Base-by-base conservation (phyloP, 2,888 invertebrate genomes). In the Lottia scabra region DNA sequence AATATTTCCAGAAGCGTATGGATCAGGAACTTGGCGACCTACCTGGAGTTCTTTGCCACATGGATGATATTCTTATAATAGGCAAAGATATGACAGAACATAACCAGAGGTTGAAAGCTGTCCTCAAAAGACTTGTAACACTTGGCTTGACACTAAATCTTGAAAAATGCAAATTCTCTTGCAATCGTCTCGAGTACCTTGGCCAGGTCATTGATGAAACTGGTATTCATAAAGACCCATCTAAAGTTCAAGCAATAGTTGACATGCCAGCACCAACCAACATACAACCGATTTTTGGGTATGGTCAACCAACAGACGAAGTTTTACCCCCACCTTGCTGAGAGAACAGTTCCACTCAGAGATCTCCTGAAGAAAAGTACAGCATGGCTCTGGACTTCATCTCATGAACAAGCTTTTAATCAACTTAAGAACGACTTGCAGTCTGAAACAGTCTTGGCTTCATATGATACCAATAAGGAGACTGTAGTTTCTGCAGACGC, bases 1-100 rank as follows among this genome's bases (percentile, higher is more conserved):
- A 90, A 80, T 77, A 86, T 5, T 90, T 88, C 73, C 87, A 89
- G 78, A 88, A 89, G 81, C 81, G 80, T 2, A 70, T 90, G 70
- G 87, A 87, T 75, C 76, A 78, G 4, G 30, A 44, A n/a, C 26
- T 70, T 13, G 48, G 38, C 45, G 72, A 70, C 30, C 43, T 66
- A 23, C 27, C 68, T 13, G 73, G 78, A n/a, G 75, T 76, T 3
- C 19, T 79, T 15, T 74, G 75, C 65, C 68, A 77, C 65, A 79
- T 78, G 63, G 73, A 79, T 64, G 77, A 78, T 63, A 70, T 77
- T 16, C 67, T 79, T 13, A 48, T 77, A 43, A 76, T 63, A n/a
- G 23, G 26, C 27, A 68, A 30, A 38, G 68, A 23, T 13, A 62
- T 1, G 44, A n/a, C n/a, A n/a, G n/a, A n/a, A n/a, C n/a, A n/a